Percentiles rank a stretch among this genome's conserved stretches.
phyloP scores from a whole-genome alignment of 1,140 invertebrate genomes.

The Tetragnatha versicolor region DNA sequence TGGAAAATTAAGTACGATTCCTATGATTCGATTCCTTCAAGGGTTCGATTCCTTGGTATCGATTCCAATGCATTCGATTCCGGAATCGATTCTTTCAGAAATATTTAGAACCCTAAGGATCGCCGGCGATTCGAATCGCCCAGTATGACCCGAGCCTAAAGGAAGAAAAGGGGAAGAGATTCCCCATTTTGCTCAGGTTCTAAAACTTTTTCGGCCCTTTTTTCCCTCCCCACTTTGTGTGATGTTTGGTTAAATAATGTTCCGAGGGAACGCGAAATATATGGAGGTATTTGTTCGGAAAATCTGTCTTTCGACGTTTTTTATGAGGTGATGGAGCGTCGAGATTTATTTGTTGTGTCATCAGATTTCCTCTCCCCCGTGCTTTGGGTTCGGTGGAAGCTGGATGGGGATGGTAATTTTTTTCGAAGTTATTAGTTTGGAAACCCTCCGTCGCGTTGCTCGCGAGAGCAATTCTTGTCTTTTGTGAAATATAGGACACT shows the following conservation, averaged over 20 bases:
- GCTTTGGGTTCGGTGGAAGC: not conserved
- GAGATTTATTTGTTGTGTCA: slow-evolving; percentile 41
- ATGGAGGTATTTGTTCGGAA: slow-evolving; percentile 14
- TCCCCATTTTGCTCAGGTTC: not conserved
- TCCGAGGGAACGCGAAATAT: not conserved
- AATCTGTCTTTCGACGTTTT: slow-evolving; percentile 9
- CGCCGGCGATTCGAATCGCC: too few species aligned
- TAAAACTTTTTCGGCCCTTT: too few species aligned
- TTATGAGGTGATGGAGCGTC: slow-evolving; percentile 42
- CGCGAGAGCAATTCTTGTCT: too few species aligned
- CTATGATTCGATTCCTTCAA: too few species aligned
- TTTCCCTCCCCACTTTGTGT: slow-evolving; percentile 29
- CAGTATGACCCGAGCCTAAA: not conserved
- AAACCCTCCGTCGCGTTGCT: too few species aligned
- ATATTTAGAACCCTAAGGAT: too few species aligned
- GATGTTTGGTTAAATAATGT: slow-evolving; percentile 52
- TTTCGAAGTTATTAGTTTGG: too few species aligned
- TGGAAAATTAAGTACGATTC: too few species aligned
- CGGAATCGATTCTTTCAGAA: too few species aligned
- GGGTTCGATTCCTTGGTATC: too few species aligned
- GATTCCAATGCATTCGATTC: too few species aligned
- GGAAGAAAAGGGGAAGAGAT: not conserved
- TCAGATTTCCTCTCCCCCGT: slow-evolving; percentile 19
- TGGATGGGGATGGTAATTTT: not conserved
- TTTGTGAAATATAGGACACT: too few species aligned